Conservation (phyloP, 1,140 invertebrate genomes). For the Ganaspis sp. region DNA sequence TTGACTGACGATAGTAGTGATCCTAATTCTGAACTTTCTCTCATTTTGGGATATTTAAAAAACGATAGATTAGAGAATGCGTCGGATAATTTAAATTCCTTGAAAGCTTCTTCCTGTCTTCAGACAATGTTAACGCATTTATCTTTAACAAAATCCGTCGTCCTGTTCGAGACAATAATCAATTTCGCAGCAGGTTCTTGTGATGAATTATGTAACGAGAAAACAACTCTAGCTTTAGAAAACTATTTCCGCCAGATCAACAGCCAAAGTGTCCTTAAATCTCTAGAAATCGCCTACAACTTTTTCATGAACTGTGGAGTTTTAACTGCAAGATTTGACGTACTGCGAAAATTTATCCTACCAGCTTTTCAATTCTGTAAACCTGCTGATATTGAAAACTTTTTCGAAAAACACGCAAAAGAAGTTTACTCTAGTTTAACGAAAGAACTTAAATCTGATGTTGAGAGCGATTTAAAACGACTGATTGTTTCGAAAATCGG, state of each 20-base stretch:
- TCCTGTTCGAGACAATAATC: constrained; percentile 59
- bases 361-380: constrained; percentile 57
- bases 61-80: constrained; percentile 38
- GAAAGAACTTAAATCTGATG: constrained; percentile 32
- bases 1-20: constrained; percentile 52
- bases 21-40: constrained; percentile 49
- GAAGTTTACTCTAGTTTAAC: constrained; percentile 51
- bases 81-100: constrained; percentile 35
- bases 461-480: constrained; percentile 48
- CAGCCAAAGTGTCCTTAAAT: constrained; percentile 49
- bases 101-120: constrained; percentile 61
- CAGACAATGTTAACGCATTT: constrained; percentile 62
- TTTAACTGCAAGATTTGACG: constrained; percentile 53
- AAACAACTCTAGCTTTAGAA: constrained; percentile 51
- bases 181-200: constrained; percentile 59
- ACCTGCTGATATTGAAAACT: constrained; percentile 48
- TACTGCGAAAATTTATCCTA: constrained; percentile 63
- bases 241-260: constrained; percentile 58
- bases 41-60: constrained; percentile 47
- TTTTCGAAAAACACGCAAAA: constrained; percentile 62
- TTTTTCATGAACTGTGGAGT: constrained; percentile 54
- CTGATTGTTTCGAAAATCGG: constrained; percentile 66
- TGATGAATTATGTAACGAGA: constrained; percentile 58
- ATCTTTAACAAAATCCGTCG: constrained; percentile 62
- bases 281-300: constrained; percentile 56